These are phyloP conservation scores for Allacma fusca DNA, from an alignment of 2,888 invertebrate genomes.

Conservation along the genomic window DNA sequence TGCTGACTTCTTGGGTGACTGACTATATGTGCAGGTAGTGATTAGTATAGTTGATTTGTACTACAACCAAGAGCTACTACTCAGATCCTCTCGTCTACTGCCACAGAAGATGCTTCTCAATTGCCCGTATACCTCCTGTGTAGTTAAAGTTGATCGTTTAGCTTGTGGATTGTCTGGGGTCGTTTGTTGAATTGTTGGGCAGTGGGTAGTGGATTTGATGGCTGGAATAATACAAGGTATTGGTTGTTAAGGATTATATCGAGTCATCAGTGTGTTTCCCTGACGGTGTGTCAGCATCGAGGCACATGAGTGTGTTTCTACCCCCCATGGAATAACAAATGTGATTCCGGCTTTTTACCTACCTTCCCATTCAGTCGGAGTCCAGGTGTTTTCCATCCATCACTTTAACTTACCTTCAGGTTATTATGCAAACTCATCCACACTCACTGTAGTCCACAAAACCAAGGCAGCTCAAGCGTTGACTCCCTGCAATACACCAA, in stretches of 20 bases:
- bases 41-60: slow-evolving; percentile 4
- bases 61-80: background rate
- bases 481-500: background rate
- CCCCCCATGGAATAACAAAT: slow-evolving; percentile 44
- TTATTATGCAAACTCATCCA: slow-evolving; percentile 42
- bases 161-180: slow-evolving; percentile 12
- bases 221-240: slow-evolving; percentile 7
- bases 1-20: slow-evolving; percentile 10
- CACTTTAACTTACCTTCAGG: slow-evolving; percentile 35
- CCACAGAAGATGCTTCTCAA: background rate
- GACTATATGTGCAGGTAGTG: background rate
- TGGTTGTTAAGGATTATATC: slow-evolving; percentile 23
- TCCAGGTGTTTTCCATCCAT: slow-evolving; percentile 45
- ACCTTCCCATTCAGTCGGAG: slow-evolving; percentile 37
- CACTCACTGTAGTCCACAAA: background rate
- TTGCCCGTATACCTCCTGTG: background rate
- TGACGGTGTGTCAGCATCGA: background rate
- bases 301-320: slow-evolving; percentile 18
- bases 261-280: slow-evolving; percentile 25
- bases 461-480: background rate
- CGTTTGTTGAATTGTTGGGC: slow-evolving; percentile 16
- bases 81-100: background rate
- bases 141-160: slow-evolving; percentile 18
- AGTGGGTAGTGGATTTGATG: slow-evolving; percentile 11
- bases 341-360: slow-evolving; percentile 38